Base-by-base conservation (phyloP, 2,797 vertebrate genomes). In the Capromys pilorides region DNA sequence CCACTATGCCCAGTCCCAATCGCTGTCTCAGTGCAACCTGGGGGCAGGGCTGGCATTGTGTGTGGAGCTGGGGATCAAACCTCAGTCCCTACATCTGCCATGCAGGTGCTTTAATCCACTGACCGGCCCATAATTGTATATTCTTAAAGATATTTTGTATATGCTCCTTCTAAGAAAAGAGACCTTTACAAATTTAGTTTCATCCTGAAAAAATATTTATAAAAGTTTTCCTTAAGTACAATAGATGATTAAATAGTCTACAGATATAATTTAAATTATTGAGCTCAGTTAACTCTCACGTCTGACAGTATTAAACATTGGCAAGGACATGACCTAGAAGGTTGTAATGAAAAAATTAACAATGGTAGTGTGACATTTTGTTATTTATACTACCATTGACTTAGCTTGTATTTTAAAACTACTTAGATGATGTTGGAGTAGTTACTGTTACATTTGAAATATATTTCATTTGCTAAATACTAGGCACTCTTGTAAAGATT, bases 121-220 rank as follows among this genome's bases (percentile, higher is more conserved):
- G 45, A 45, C 4, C 45, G 45, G 45, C 45, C 45, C 45, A 45
- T 8, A 45, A 4, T 45, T 45, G 1, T 73, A 31, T 62, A 67
- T 94, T 94, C 45, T 83, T 91, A 86, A 95, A 82, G 73, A 93
- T 95, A 45, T 66, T 82, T 11, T 61, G 8, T 73, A 24, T 91
- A 11, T 93, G 12, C 54, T 19, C 64, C 21, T 59, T 86, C 49
- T 41, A 62, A 86, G 78, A 69, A 36, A 69, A 26, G 45, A 86
- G 64, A 9, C n/a, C 31, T 94, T 93, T 57, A 78, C 92, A 92
- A 87, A 33, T 85, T n/a, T 71, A 11, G 91, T 62, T 85, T 0
- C 81, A 19, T 80, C 26, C 31, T 88, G 51, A 95, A 92, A 78
- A 86, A 85, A 41, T 81, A 66, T 78, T 66, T 94, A 41, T 87